phyloP scores from a whole-genome alignment of 1,140 invertebrate species.

The Drosophila ogumai region DNA sequence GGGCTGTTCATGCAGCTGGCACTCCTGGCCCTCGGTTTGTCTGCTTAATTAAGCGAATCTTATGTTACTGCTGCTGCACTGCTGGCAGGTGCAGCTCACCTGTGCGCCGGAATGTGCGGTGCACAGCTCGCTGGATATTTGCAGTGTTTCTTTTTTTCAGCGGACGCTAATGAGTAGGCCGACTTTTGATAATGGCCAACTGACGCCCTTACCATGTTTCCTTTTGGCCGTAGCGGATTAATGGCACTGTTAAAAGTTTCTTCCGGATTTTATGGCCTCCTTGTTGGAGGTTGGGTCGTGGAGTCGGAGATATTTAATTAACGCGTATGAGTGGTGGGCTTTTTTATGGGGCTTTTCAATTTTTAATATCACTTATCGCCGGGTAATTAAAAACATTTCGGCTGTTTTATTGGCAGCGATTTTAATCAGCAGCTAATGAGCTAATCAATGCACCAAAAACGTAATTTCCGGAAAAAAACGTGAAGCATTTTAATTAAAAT shows the following conservation, averaged over 20 bases:
- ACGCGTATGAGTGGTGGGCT: slow-evolving; percentile 11
- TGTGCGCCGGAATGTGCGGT: slow-evolving; percentile 21
- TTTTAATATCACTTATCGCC: slow-evolving; percentile 52
- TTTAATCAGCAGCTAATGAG: slow-evolving; percentile 77
- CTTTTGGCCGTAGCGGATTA: slow-evolving; percentile 13
- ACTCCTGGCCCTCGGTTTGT: slow-evolving; percentile 27
- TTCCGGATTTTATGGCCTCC: slow-evolving; percentile 43
- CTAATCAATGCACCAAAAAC: slow-evolving; percentile 73
- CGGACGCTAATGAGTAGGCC: slow-evolving; percentile 40
- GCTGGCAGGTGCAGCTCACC: slow-evolving; percentile 45
- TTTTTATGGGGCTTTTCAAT: slow-evolving; percentile 56
- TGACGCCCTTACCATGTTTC: slow-evolving; percentile 46
- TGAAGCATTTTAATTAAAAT: slow-evolving; percentile 74
- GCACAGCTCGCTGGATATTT: not conserved
- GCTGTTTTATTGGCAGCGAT: slow-evolving; percentile 65
- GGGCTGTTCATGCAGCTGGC: slow-evolving; percentile 40
- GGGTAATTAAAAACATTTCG: slow-evolving; percentile 67
- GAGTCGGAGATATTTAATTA: slow-evolving; percentile 44
- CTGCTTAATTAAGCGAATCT: slow-evolving; percentile 57
- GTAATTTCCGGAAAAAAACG: slow-evolving; percentile 63
- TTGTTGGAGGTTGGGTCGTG: not conserved
- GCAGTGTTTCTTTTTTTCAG: not conserved
- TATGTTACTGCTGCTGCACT: slow-evolving; percentile 35
- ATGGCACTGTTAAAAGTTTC: slow-evolving; percentile 32
- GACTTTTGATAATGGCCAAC: slow-evolving; percentile 28